Percentiles rank a stretch among this genome's conserved stretches.
Evolutionary conservation across 2,888 invertebrate species (phyloP).

Genomic region (Sminthurides aquaticus): DNA sequence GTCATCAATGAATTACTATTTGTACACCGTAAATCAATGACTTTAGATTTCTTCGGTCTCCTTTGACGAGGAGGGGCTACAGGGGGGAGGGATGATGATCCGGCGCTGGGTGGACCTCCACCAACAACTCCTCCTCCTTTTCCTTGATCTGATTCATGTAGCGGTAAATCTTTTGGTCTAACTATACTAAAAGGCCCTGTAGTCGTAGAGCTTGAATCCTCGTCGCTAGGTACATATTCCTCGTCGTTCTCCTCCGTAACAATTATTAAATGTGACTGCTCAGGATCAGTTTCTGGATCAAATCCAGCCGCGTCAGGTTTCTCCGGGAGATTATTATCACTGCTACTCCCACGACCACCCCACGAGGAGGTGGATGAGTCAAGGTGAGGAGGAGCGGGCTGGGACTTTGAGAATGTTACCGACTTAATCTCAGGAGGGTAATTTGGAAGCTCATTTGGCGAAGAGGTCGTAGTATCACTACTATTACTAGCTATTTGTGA

Average conservation of each 20-base stretch:
- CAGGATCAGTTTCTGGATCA: not conserved
- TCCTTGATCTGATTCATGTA: not conserved
- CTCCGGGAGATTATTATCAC: not conserved
- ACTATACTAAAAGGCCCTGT: constrained; percentile 1
- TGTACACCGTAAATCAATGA: constrained; percentile 22
- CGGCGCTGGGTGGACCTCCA: not conserved
- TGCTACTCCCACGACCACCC: not conserved
- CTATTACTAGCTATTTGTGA: not conserved
- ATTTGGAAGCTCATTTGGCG: not conserved
- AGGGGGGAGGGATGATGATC: not conserved
- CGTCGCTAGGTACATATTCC: not conserved
- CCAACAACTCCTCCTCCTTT: not conserved
- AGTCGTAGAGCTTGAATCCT: not conserved
- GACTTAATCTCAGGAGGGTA: not conserved
- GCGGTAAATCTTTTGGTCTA: constrained; percentile 20
- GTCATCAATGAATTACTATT: constrained; percentile 26
- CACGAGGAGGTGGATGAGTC: not conserved
- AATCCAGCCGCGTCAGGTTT: not conserved
- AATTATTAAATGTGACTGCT: not conserved
- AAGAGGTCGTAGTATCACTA: not conserved
- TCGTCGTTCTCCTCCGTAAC: not conserved
- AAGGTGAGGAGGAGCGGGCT: no score
- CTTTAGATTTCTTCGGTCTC: constrained; percentile 22
- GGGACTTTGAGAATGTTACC: no score
- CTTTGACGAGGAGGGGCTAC: constrained; percentile 14